Evolutionary conservation across 2,888 invertebrate species (phyloP), one percentile per base, ranked within the genome.

Genomic region (Temnothorax ravouxi): DNA sequence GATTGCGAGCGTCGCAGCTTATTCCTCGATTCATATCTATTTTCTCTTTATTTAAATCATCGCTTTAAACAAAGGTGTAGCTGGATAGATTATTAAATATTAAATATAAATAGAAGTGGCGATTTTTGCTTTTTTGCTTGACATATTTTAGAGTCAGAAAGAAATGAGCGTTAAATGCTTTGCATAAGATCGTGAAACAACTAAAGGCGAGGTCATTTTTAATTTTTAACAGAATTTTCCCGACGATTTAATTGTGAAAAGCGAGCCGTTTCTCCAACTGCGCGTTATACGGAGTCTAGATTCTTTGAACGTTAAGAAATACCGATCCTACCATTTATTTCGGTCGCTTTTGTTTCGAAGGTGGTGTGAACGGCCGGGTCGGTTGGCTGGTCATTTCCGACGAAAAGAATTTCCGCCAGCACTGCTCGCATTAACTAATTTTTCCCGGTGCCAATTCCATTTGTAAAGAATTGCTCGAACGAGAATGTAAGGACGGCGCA

Each of bases 371-470:
- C 44, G 15, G 76, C 13, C n/a, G 41, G 41, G n/a, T 74, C 21
- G 34, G 44, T 59, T 64, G n/a, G 62, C 34, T 38, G 76, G 18
- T 38, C 71, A 34, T 11, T 84, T n/a, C 15, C 29, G 21, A 50
- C 41, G n/a, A 84, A 84, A 80, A 69, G 67, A 61, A 85, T 75
- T 82, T 84, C 41, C 41, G 21, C 21, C 25, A 6, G 15, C 21
- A n/a, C 34, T 34, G 64, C 3, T 69, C 59, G 25, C n/a, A 71
- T 21, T 47, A 77, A 85, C 59, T 61, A 41, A 71, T 85, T 76
- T 83, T 59, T 47, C 13, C n/a, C 64, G 8, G 34, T 38, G 34
- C 25, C 25, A 82, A 38, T 67, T 83, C 47, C 25, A 67, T 41
- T 61, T 50, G 50, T 67, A 25, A 72, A 72, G 50, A 66, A 77